These are phyloP conservation scores for Zeus faber DNA, from an alignment of 2,113 vertebrate species.

Conservation along the genomic window DNA sequence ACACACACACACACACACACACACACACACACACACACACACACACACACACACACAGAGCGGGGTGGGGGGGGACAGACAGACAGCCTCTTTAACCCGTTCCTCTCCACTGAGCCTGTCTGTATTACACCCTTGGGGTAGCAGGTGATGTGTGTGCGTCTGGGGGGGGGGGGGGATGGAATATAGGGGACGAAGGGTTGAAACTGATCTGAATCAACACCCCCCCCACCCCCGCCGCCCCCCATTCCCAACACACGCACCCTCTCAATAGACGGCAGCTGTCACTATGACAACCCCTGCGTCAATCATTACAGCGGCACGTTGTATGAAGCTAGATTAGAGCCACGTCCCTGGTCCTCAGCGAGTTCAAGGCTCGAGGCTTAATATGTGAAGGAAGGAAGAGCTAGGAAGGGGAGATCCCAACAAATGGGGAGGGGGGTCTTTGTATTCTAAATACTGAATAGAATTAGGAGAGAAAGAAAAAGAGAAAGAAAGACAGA, in stretches of 20 bases:
- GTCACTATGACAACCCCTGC: not conserved
- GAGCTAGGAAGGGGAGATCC: no score
- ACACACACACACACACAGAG: conserved; percentile 5
- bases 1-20: conserved; percentile 11
- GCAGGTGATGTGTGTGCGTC: conserved; percentile 44
- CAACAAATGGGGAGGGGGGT: no score
- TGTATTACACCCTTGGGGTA: conserved; percentile 63
- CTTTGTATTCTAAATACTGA: no score
- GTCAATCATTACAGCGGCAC: no score
- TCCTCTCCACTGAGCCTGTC: conserved; percentile 79
- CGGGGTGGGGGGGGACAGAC: conserved; percentile 28
- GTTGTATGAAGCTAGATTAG: no score
- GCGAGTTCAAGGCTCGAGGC: no score
- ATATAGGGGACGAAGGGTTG: conserved; percentile 49
- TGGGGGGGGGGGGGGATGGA: conserved; percentile 19
- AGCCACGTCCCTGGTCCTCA: no score
- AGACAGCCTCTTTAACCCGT: conserved; percentile 87
- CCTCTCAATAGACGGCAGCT: not conserved
- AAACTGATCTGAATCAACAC: conserved; percentile 72
- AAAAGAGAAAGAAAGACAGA: no score
- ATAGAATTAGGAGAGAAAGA: no score
- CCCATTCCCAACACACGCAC: conserved; percentile 2
- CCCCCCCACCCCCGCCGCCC: conserved; percentile 36
- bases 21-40: conserved; percentile 20
- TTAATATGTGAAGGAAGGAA: no score